phyloP scores from a whole-genome alignment of 1,140 invertebrate genomes.

The Lordiphosa clarofinis region DNA sequence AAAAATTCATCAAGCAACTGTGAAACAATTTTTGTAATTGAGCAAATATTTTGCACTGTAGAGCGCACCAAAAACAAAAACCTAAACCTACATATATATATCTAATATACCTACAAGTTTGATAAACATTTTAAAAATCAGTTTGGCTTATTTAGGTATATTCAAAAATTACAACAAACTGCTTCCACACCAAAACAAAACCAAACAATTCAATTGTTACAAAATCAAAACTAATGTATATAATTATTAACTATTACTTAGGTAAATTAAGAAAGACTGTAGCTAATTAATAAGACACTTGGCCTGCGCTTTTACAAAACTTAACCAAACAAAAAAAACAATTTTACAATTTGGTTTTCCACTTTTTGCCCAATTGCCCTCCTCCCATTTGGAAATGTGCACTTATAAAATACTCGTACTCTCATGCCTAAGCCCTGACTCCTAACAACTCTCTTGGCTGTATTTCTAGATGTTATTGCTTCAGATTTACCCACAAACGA shows the following conservation, averaged over 20 bases:
- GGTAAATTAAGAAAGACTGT: slow-evolving; percentile 73
- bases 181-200: slow-evolving; percentile 51
- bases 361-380: not conserved
- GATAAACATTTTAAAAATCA: slow-evolving; percentile 55
- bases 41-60: slow-evolving; percentile 75
- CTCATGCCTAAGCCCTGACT: slow-evolving; percentile 21
- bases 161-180: slow-evolving; percentile 26
- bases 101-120: slow-evolving; percentile 34
- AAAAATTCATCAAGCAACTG: slow-evolving; percentile 39
- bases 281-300: slow-evolving; percentile 62
- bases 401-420: slow-evolving; percentile 14
- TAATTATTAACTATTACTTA: slow-evolving; percentile 23
- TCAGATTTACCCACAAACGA: slow-evolving; percentile 23
- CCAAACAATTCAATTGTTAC: slow-evolving; percentile 62
- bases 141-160: slow-evolving; percentile 34
- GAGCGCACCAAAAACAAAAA: slow-evolving; percentile 51
- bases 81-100: slow-evolving; percentile 21
- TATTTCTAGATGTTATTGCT: slow-evolving; percentile 39
- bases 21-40: slow-evolving; percentile 69
- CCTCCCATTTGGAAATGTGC: slow-evolving; percentile 17
- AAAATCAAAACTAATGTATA: slow-evolving; percentile 47
- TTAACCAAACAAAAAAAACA: slow-evolving; percentile 24
- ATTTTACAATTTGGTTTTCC: slow-evolving; percentile 27
- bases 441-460: slow-evolving; percentile 26
- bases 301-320: slow-evolving; percentile 40